Base-by-base conservation (phyloP, 2,113 vertebrate species). In the Sander vitreus region DNA sequence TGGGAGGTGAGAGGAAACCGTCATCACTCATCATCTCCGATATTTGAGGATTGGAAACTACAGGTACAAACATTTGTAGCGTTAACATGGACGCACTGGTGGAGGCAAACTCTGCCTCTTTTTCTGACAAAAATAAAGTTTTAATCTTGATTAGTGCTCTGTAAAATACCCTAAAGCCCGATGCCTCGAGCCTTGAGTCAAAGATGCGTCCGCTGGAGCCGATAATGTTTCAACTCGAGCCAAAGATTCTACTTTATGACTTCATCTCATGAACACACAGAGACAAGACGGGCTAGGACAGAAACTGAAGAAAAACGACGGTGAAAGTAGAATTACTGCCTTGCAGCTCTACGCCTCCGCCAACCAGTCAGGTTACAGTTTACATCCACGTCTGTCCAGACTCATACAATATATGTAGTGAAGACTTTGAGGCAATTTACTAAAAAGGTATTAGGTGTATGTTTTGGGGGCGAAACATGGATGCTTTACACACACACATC, bases 121-220 rank as follows among this genome's bases (percentile, higher is more conserved):
- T 10, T 33, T 25, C n/a, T 25, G 36, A 45, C 54, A 7, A 13
- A 16, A 58, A 27, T 13, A 14, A 51, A 19, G 16, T 25, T 74
- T 74, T 63, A 18, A 74, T 55, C 68, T 43, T 21, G 30, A 69
- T 69, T 33, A 33, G 33, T 7, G 65, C 47, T 51, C 30, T 13
- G 11, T 50, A 3, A 68, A 33, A 14, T 13, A 14, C n/a, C 62
- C 36, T 2, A 6, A 14, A 62, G 59, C 59, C 33, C 5, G 19
- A 63, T 12, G 62, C 23, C 62, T 23, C 62, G 0, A 3, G 21
- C 6, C 18, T 50, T 1, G 6, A 66, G 23, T 48, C 23, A 19
- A 66, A 66, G 15, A 66, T 2, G 59, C 30, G 12, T 48, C 33
- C 5, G 5, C 33, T 33, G 33, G 33, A 33, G 33, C 33, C 4